These are phyloP conservation scores for Cynoglossus semilaevis DNA, from an alignment of 2,113 vertebrate species.

Conservation along the genomic window DNA sequence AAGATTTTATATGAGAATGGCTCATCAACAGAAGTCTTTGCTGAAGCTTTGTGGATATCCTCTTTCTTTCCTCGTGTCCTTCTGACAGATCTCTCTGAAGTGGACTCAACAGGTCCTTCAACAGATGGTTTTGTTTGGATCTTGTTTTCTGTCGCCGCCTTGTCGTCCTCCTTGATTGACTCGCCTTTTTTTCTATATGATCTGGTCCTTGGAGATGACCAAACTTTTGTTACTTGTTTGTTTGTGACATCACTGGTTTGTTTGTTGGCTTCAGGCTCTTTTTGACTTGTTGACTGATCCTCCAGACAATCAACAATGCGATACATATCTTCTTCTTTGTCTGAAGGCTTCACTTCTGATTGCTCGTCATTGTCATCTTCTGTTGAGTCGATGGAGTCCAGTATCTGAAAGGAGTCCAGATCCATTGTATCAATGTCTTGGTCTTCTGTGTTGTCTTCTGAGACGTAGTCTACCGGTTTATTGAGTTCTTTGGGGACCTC, in stretches of 20 bases:
- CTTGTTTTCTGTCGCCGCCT: not conserved
- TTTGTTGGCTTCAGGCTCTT: constrained; percentile 8
- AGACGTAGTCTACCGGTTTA: not conserved
- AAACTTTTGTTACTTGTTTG: constrained; percentile 4
- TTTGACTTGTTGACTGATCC: constrained; percentile 21
- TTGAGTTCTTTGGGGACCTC: not conserved
- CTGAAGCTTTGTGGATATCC: not conserved
- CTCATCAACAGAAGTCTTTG: constrained; percentile 14
- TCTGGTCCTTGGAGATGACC: constrained; percentile 3
- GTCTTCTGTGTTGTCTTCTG: constrained; percentile 1
- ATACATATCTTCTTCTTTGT: constrained; percentile 30
- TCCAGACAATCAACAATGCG: constrained; percentile 48
- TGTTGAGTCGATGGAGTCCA: constrained; percentile 30
- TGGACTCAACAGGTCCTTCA: constrained; percentile 1
- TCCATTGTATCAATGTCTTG: not conserved
- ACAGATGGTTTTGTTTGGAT: constrained; percentile 31
- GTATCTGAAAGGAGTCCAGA: constrained; percentile 32
- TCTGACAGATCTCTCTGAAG: constrained; percentile 11
- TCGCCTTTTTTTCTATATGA: constrained; percentile 22
- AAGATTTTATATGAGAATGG: constrained; percentile 27
- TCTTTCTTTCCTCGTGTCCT: constrained; percentile 36
- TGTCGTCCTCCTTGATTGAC: constrained; percentile 20
- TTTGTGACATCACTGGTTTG: not conserved
- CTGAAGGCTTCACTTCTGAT: not conserved
- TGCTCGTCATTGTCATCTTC: constrained; percentile 22